A percentile compares a stretch with the other conserved stretches of the same genome.
These are phyloP conservation scores for Sturnira hondurensis DNA, from an alignment of 2,113 vertebrate species.

Conservation along the genomic window DNA sequence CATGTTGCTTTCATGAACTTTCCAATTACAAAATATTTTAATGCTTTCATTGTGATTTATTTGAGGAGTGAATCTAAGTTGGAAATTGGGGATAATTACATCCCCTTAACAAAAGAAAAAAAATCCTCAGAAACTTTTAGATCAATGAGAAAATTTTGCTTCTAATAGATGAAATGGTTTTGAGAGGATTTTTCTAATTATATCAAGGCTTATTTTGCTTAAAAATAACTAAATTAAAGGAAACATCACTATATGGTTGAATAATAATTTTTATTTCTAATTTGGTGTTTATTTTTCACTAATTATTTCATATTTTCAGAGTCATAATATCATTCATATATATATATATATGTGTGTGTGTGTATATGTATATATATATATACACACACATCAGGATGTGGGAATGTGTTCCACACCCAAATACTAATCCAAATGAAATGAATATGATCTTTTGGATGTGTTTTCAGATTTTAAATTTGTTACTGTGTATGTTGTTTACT, in stretches of 20 bases:
- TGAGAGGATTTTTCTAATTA: background rate
- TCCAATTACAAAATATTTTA: conserved; percentile 38
- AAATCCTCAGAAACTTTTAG: background rate
- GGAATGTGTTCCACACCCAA: background rate
- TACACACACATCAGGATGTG: too few species aligned
- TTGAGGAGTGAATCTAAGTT: conserved; percentile 19
- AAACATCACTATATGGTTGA: background rate
- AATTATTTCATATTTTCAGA: background rate
- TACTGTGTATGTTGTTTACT: background rate
- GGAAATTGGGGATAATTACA: conserved; percentile 3
- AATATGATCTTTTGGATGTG: background rate
- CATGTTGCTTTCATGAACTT: background rate
- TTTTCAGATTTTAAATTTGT: background rate
- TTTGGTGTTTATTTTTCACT: background rate
- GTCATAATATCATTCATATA: background rate
- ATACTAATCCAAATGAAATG: background rate
- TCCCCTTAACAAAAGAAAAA: background rate
- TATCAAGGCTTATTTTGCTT: conserved; percentile 14
- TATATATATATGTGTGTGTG: background rate
- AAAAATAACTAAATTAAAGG: background rate
- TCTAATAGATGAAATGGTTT: background rate
- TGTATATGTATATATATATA: too few species aligned
- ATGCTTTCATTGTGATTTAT: background rate
- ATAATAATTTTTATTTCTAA: background rate
- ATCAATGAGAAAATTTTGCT: background rate